A percentile compares a stretch with the other conserved stretches of the same genome.
Conservation (phyloP, 2,797 vertebrate species). For the Lagorchestes hirsutus region DNA sequence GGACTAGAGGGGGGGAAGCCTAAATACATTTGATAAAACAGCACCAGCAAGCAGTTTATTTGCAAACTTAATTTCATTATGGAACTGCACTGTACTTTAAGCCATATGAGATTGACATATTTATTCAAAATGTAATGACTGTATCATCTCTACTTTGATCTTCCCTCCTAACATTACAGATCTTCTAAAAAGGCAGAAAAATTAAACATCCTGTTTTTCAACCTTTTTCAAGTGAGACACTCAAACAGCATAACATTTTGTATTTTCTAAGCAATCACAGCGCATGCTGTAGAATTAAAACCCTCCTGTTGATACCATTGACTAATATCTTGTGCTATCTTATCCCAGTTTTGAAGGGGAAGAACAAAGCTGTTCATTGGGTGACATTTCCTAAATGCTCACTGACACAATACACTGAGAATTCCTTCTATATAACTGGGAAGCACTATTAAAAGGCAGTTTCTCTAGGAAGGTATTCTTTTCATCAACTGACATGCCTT, state of each 20-base stretch:
- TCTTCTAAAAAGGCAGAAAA: constrained; percentile 67
- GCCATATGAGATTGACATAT: constrained; percentile 76
- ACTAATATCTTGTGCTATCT: constrained; percentile 23
- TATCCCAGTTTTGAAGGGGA: constrained; percentile 53
- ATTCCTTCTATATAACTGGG: constrained; percentile 49
- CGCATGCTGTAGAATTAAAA: constrained; percentile 63
- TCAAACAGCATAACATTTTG: constrained; percentile 55
- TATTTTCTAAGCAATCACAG: constrained; percentile 54
- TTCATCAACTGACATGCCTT: constrained; percentile 64
- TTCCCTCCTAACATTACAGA: constrained; percentile 51
- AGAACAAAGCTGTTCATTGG: constrained; percentile 62
- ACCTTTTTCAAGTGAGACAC: constrained; percentile 47
- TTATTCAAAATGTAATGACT: constrained; percentile 76
- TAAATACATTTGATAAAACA: constrained; percentile 61
- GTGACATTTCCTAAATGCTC: constrained; percentile 65
- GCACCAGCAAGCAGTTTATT: constrained; percentile 58
- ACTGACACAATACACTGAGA: constrained; percentile 66
- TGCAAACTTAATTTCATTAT: constrained; percentile 73
- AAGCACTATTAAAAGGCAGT: constrained; percentile 63
- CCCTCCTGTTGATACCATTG: constrained; percentile 50
- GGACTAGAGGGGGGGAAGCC: background rate
- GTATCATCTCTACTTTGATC: constrained; percentile 73
- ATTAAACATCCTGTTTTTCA: constrained; percentile 36
- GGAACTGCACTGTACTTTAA: constrained; percentile 62
- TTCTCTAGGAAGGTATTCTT: constrained; percentile 65